Conservation (phyloP, 2,888 invertebrate genomes). For the Sipha maydis region DNA sequence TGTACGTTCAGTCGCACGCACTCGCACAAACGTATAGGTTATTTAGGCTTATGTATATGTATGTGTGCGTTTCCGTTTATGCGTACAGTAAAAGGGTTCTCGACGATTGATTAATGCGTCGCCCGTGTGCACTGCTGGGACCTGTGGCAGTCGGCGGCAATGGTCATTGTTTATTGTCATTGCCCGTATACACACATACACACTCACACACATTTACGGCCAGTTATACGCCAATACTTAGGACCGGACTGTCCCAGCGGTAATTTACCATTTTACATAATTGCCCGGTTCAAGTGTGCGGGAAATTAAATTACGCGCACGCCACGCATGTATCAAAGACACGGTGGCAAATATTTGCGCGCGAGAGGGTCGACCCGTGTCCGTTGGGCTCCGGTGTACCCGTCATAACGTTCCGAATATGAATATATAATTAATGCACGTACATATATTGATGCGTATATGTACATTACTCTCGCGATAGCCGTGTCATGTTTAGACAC, state of each 20-base stretch:
- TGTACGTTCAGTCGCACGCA: no score
- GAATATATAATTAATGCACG: not conserved
- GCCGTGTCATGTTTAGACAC: no score
- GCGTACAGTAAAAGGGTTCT: not conserved
- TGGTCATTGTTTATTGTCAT: constrained; percentile 19
- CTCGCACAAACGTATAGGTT: no score
- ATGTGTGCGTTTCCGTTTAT: not conserved
- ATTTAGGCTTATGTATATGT: no score
- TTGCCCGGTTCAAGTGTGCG: constrained; percentile 26
- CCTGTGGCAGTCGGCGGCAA: constrained; percentile 1
- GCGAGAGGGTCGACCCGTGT: not conserved
- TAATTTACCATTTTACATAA: constrained; percentile 45
- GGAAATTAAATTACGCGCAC: constrained; percentile 28
- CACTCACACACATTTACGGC: not conserved
- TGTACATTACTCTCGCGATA: no score
- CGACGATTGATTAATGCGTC: constrained; percentile 27
- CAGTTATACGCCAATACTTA: not conserved
- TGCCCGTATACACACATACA: not conserved
- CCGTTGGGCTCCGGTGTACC: not conserved
- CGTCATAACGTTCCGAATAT: not conserved
- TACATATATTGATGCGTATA: not conserved
- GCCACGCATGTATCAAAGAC: not conserved
- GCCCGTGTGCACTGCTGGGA: not conserved
- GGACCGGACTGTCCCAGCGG: constrained; percentile 10
- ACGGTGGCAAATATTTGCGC: not conserved